Evolutionary conservation across 2,113 vertebrate species (phyloP), one percentile per base, ranked within the genome.

Genomic region (Ictalurus furcatus): DNA sequence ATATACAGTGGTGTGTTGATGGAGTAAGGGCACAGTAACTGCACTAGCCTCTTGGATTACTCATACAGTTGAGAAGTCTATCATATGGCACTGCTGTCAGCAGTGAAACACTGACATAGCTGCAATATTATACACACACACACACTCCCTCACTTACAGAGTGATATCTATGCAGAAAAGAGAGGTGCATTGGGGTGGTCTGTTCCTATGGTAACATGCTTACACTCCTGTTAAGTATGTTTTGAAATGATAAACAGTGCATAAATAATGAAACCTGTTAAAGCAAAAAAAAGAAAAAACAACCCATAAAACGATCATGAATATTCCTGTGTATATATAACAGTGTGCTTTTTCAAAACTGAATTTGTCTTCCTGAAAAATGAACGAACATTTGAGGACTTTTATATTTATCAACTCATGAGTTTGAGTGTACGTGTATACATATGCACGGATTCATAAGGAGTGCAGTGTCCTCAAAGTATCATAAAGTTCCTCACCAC

Each of bases 181-280:
- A 73, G 12, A 73, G 19, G 67, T n/a, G 80, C 54, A 71, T 37
- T 48, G 21, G 48, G 40, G 25, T 54, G 78, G 48, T 59, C 56
- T 88, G 88, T 89, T 89, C 40, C 88, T 58, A 89, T 89, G 88
- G 88, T 40, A 80, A 89, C 59, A 52, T 85, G 28, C 71, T 67
- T 65, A 54, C 6, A 7, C 80, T 73, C 8, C 6, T 74, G 28
- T 69, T 88, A 23, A 44, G 2, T 23, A 78, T 85, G n/a, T 79
- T 89, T 85, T 85, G 8, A 80, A 65, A 85, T 85, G 83, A 56
- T 89, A 85, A 85, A 79, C 44, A 85, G 48, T 85, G 81, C 74
- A 89, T 85, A 69, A 89, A 63, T 74, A 89, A 34, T 79, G 21
- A 88, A 65, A 73, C 71, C 67, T 58, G 7, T 21, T 56, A 71